Base-by-base conservation (phyloP, 2,113 vertebrate genomes). In the Variabilichromis moorii region DNA sequence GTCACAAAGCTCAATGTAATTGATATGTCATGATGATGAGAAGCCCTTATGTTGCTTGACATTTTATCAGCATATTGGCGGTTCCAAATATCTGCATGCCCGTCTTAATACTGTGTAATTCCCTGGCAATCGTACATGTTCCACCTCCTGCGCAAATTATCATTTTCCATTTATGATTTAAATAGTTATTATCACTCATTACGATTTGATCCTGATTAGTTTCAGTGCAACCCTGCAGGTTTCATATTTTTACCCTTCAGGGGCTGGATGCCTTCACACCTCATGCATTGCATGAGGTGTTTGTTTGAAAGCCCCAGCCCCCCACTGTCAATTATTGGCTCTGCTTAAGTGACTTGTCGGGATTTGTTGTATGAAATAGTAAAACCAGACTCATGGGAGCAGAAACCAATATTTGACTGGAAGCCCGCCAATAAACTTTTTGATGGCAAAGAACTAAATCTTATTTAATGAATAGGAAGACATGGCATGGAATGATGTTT, bases 21-120 rank as follows among this genome's bases (percentile, higher is more conserved):
- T 92, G 85, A 93, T 84, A 90, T 94, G 90, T 93, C 90, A 95
- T 26, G 80, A 84, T 90, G 88, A 94, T 93, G 91, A 93, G 90
- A 89, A 73, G 88, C 85, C 84, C 87, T 92, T 86, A 88, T 92
- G 89, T 88, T 92, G 87, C 90, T 91, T 91, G 89, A 91, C 90
- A 87, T 93, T 90, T 94, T 90, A 92, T 93, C 86, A 95, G 94
- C 81, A 90, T 93, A 94, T 95, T 93, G 94, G 93, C 84, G 71
- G 90, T 90, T 94, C 93, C 88, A 92, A 91, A 91, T 88, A 86
- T 92, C 59, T 88, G 76, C 80, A 61, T 86, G 85, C 76, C 16
- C 89, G 86, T 92, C 86, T 88, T 83, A 90, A 91, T 78, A 79
- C 82, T 59, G 81, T 85, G 86, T 93, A 90, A 93, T 92, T 93